Evolutionary conservation across 2,113 vertebrate genomes (phyloP).

Genomic region (Xiphophorus maculatus): DNA sequence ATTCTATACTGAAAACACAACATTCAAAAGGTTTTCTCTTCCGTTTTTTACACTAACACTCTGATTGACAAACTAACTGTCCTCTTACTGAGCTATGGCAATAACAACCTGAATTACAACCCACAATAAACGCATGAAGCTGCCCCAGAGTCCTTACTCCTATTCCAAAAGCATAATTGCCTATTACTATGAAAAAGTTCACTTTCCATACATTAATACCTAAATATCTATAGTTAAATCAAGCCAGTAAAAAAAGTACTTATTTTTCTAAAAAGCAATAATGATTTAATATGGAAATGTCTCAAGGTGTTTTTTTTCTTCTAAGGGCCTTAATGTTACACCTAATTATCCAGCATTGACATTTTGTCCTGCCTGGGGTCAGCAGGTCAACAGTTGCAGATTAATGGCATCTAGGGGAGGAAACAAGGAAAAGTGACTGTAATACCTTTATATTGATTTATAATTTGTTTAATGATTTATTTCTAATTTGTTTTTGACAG

Average conservation of each 20-base stretch:
- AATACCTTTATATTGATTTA: not conserved
- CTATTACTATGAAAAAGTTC: constrained; percentile 33
- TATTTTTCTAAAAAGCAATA: constrained; percentile 39
- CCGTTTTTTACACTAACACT: not conserved
- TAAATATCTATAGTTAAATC: constrained; percentile 15
- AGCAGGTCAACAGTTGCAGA: constrained; percentile 63
- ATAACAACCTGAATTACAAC: constrained; percentile 34
- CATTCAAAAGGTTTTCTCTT: not conserved
- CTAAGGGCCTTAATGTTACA: constrained; percentile 51
- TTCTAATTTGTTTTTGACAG: not conserved
- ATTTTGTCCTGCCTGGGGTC: constrained; percentile 69
- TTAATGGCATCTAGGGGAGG: constrained; percentile 55
- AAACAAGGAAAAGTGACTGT: constrained; percentile 3
- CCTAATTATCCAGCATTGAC: constrained; percentile 75
- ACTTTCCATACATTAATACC: constrained; percentile 30
- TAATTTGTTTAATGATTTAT: not conserved
- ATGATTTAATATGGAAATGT: constrained; percentile 27
- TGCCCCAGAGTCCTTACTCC: not conserved
- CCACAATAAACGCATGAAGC: constrained; percentile 12
- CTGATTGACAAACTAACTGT: constrained; percentile 20
- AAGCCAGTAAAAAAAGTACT: constrained; percentile 27
- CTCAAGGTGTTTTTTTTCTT: constrained; percentile 47
- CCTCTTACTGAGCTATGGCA: constrained; percentile 21
- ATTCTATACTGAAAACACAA: not conserved
- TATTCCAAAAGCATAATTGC: constrained; percentile 5